phyloP scores from a whole-genome alignment of 2,797 vertebrate species.

The Acridotheres tristis region DNA sequence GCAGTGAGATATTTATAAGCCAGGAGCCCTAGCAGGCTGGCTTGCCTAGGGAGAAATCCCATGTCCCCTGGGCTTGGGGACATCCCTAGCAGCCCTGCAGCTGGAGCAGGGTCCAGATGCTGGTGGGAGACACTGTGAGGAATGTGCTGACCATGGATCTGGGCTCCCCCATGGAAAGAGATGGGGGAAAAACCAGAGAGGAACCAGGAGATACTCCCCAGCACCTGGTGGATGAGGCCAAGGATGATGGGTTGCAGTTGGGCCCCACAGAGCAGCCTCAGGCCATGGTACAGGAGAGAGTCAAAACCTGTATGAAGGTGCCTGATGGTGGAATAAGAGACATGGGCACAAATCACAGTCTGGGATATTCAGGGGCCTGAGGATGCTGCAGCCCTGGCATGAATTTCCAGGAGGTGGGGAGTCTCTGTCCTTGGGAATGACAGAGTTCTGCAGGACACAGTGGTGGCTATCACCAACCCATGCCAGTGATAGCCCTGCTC shows the following conservation, averaged over 20 bases:
- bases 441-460: neutral
- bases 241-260: neutral
- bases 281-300: neutral
- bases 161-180: rapidly evolving
- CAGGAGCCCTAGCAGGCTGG: constrained; percentile 35
- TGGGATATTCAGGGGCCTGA: neutral
- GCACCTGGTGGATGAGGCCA: neutral
- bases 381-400: neutral
- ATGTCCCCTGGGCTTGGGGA: neutral
- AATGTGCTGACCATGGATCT: neutral
- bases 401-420: neutral
- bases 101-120: neutral
- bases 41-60: constrained; percentile 2
- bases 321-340: neutral
- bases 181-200: neutral
- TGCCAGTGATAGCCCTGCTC: rapidly evolving
- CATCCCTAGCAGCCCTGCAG: neutral
- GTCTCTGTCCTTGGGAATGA: neutral
- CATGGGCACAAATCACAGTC: neutral
- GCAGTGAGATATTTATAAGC: constrained; percentile 61
- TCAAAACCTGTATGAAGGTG: neutral
- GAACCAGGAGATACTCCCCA: neutral
- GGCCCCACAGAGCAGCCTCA: neutral
- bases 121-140: neutral
- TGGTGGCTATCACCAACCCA: rapidly evolving